Evolutionary conservation across 2,797 vertebrate species (phyloP).

Genomic region (Geotrypetes seraphini): DNA sequence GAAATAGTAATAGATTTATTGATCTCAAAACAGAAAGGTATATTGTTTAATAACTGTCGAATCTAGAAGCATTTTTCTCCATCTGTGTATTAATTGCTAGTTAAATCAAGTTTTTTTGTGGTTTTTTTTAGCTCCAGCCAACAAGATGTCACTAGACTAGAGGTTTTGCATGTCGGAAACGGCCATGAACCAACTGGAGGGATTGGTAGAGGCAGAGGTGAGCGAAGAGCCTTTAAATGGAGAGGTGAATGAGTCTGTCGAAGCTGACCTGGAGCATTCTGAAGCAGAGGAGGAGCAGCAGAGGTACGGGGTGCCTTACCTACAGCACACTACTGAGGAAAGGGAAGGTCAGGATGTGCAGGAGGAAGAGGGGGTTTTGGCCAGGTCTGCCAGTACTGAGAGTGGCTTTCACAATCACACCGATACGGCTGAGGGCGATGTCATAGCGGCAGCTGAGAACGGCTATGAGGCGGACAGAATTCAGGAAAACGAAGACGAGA

Average conservation of each 20-base stretch:
- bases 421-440: constrained; percentile 83
- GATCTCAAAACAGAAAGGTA: too few species aligned
- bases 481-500: constrained; percentile 70
- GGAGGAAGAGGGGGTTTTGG: constrained; percentile 66
- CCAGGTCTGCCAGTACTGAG: constrained; percentile 86
- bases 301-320: constrained; percentile 44
- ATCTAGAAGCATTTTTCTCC: too few species aligned
- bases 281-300: constrained; percentile 50
- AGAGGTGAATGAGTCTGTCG: constrained; percentile 68
- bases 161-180: constrained; percentile 22
- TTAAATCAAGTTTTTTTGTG: too few species aligned
- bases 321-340: constrained; percentile 54
- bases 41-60: too few species aligned
- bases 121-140: too few species aligned
- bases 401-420: constrained; percentile 93
- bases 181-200: constrained; percentile 74
- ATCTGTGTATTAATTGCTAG: too few species aligned
- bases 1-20: too few species aligned
- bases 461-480: constrained; percentile 51
- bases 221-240: constrained; percentile 50
- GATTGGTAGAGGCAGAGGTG: constrained; percentile 53
- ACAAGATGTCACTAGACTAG: constrained; percentile 58
- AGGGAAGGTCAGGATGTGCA: constrained; percentile 48
- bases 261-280: constrained; percentile 65
- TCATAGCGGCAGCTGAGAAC: constrained; percentile 53